A percentile compares a stretch with the other conserved stretches of the same genome.
phyloP scores from a whole-genome alignment of 2,797 vertebrate genomes.

The Aeoliscus strigatus region DNA sequence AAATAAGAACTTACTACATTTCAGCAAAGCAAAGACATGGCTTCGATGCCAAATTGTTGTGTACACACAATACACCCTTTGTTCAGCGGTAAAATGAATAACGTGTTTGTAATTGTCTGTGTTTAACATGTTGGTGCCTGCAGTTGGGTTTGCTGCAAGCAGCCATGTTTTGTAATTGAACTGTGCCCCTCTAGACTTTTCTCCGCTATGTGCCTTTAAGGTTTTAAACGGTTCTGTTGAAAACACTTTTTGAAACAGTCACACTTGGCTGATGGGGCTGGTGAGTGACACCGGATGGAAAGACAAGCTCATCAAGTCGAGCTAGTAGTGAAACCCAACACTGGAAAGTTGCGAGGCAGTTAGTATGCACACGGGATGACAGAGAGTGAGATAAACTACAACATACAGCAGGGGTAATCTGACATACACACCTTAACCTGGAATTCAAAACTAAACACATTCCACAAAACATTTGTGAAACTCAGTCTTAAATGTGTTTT shows the following conservation, averaged over 20 bases:
- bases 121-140: conserved; percentile 9
- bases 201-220: background rate
- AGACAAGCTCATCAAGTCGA: conserved; percentile 24
- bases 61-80: background rate
- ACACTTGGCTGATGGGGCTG: conserved; percentile 1
- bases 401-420: too few species aligned
- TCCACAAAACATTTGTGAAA: too few species aligned
- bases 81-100: background rate
- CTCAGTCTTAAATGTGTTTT: too few species aligned
- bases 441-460: too few species aligned
- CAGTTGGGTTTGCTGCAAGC: background rate
- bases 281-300: conserved; percentile 14
- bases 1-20: conserved; percentile 9
- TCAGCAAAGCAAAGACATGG: conserved; percentile 11
- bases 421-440: too few species aligned
- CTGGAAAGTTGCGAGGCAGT: conserved; percentile 8
- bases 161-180: background rate
- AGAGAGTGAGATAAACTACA: too few species aligned
- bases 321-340: conserved; percentile 20
- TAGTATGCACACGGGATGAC: too few species aligned
- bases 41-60: conserved; percentile 4
- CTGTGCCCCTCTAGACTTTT: background rate
- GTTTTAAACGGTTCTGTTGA: conserved; percentile 9
- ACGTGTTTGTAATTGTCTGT: background rate
- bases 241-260: conserved; percentile 1